phyloP scores from a whole-genome alignment of 2,888 invertebrate species.

The Tetragonula carbonaria region DNA sequence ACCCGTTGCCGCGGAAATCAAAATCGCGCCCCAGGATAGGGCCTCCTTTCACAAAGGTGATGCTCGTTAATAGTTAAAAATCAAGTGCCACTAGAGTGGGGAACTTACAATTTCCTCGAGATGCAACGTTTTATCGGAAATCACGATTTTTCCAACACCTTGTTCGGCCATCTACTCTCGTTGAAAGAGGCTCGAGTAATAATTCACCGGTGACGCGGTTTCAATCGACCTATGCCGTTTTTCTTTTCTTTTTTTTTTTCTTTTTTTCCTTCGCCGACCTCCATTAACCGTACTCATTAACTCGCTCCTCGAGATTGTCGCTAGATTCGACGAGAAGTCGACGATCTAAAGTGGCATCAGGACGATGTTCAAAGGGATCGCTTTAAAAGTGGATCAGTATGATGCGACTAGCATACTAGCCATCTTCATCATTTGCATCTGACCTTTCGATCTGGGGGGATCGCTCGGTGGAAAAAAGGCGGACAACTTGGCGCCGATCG shows the following conservation, averaged over 20 bases:
- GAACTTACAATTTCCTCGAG: neutral
- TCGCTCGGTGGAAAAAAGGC: neutral
- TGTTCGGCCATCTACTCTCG: neutral
- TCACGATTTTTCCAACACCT: conserved; percentile 7
- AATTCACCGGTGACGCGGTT: conserved; percentile 25
- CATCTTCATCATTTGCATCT: neutral
- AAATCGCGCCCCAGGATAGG: neutral
- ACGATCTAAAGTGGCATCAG: neutral
- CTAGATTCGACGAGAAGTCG: conserved; percentile 19
- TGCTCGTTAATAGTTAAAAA: conserved; percentile 9
- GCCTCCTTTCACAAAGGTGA: neutral
- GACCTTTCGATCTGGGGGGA: neutral
- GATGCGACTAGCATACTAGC: neutral
- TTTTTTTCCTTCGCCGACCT: conserved; percentile 2
- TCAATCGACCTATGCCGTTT: conserved; percentile 20
- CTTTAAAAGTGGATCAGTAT: conserved; percentile 3
- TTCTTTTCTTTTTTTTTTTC: too few relatives aligned
- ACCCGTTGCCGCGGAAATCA: neutral
- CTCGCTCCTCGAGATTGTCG: conserved; percentile 21
- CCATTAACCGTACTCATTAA: conserved; percentile 54
- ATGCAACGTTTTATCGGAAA: neutral
- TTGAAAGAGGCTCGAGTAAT: neutral
- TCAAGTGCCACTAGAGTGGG: neutral
- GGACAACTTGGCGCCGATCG: neutral
- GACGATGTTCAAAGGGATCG: conserved; percentile 18